These are phyloP conservation scores for Lepus europaeus DNA, from an alignment of 2,113 vertebrate species.

Conservation along the genomic window DNA sequence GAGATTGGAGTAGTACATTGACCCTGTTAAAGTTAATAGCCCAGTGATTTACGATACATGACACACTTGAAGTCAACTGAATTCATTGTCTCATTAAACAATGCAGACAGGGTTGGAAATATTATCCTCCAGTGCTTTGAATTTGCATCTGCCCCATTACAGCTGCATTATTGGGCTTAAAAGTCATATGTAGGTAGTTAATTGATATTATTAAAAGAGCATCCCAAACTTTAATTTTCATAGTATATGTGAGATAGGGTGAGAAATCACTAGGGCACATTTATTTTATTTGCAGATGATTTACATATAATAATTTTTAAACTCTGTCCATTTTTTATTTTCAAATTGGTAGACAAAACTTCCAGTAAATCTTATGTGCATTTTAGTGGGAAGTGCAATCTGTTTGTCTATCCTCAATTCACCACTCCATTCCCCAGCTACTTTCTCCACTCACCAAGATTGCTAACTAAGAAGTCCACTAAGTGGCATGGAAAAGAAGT, in stretches of 20 bases:
- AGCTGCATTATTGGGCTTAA: conserved; percentile 66
- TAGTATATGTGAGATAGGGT: conserved; percentile 5
- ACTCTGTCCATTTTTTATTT: neutral
- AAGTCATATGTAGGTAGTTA: conserved; percentile 6
- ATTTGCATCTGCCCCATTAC: conserved; percentile 60
- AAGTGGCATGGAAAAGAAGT: neutral
- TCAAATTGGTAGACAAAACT: neutral
- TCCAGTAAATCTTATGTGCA: neutral
- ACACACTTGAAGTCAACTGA: conserved; percentile 72
- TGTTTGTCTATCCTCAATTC: neutral
- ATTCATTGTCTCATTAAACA: conserved; percentile 84
- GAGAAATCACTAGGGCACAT: neutral
- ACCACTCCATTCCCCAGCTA: neutral
- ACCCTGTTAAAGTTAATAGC: conserved; percentile 83
- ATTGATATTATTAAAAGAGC: conserved; percentile 63
- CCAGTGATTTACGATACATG: conserved; percentile 74
- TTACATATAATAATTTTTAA: conserved; percentile 23
- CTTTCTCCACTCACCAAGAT: neutral
- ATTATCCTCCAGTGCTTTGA: conserved; percentile 59
- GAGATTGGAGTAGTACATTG: conserved; percentile 65
- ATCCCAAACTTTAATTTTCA: conserved; percentile 42
- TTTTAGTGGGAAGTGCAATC: neutral
- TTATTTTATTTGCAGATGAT: neutral
- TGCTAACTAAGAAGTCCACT: neutral
- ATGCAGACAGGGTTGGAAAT: conserved; percentile 60